Base-by-base conservation (phyloP, 2,888 invertebrate species). In the Mayetiola destructor region DNA sequence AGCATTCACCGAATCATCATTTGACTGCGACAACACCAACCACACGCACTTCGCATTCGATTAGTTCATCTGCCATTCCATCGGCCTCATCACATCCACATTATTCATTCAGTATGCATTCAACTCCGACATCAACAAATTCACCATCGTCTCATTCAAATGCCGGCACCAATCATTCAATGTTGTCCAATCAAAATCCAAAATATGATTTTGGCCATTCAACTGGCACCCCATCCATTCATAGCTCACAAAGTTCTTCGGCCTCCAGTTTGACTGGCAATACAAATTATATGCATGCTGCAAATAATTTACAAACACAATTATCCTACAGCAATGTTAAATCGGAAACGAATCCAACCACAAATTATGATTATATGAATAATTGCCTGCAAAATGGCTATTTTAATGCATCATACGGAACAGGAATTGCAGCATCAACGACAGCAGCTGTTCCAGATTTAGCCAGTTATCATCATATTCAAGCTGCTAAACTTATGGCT, bases 401-500 rank as follows among this genome's bases (percentile, higher is more conserved):
- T 60, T 73, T 73, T 58, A 71, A 71, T 1, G 68, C 69, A 3
- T 67, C 73, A 8, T 72, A 72, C 60, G 48, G 48, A 18, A 72
- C 71, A 60, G 69, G 70, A 0, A 66, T 69, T 9, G 64, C 68
- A 10, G 67, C 68, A 36, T 66, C 68, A 57, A 63, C 65, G 3
- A 67, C 60, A 55, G 64, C 64, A 61, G 62, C 61, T 37, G 75
- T 74, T 58, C 75, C 78, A 52, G 86, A 85, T 61, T 77, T 82
- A 62, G 78, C 78, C 60, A 84, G 86, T 29, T 86, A 86, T 72
- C 84, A 87, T 67, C 88, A 88, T 72, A 86, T 87, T 39, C 85
- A 86, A 60, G 85, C 88, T 59, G 86, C 88, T 58, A 88, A 88
- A 69, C 75, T 88, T 61, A 85, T 88, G 81, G 88, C 88, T 12